Percentiles rank a stretch among this genome's conserved stretches.
These are phyloP conservation scores for Entelurus aequoreus DNA, from an alignment of 2,113 vertebrate genomes.

Conservation along the genomic window DNA sequence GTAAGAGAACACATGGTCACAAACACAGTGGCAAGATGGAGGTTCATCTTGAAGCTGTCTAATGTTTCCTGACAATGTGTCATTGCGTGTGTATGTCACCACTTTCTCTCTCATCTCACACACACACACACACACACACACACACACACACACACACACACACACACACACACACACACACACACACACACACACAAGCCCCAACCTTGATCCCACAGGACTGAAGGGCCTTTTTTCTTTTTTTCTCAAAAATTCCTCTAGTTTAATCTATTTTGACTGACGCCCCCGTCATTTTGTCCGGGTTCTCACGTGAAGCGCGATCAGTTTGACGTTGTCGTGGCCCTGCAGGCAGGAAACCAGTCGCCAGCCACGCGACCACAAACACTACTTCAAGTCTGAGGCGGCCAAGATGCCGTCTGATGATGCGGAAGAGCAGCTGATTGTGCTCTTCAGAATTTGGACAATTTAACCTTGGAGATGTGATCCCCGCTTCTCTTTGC, in stretches of 20 bases:
- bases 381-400: neutral
- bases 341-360: slow-evolving; percentile 23
- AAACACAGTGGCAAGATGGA: slow-evolving; percentile 3
- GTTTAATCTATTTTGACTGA: slow-evolving; percentile 25
- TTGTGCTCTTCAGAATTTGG: neutral
- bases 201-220: slow-evolving; percentile 38
- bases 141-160: neutral
- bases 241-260: neutral
- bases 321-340: neutral
- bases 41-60: slow-evolving; percentile 3
- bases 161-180: neutral
- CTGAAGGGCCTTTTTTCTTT: slow-evolving; percentile 3
- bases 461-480: neutral
- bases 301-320: slow-evolving; percentile 13
- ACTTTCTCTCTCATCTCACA: slow-evolving; percentile 1
- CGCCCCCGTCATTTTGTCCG: neutral
- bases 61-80: slow-evolving; percentile 23
- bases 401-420: neutral
- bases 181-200: slow-evolving; percentile 25
- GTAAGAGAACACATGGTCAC: too few relatives aligned
- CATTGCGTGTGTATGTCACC: neutral
- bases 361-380: slow-evolving; percentile 8
- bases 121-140: slow-evolving; percentile 6
- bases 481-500: slow-evolving; percentile 15
- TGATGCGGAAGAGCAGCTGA: neutral